Base-by-base conservation (phyloP, 2,113 vertebrate genomes). In the Gnathonemus longibarbis region DNA sequence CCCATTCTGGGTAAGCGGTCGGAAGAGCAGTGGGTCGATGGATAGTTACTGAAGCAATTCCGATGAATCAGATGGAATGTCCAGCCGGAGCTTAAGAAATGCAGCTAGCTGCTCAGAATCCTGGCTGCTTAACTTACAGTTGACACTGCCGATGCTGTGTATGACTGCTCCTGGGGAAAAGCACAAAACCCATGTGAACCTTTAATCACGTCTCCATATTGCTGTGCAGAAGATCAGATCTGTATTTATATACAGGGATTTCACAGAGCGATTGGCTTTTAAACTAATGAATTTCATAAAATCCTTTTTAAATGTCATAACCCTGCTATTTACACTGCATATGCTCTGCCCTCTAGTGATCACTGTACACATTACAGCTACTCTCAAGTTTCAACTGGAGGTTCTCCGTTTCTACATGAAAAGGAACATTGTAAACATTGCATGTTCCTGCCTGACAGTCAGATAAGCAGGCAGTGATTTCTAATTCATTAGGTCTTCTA, bases 291-390 rank as follows among this genome's bases (percentile, higher is more conserved):
- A 77, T 77, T 77, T 39, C 31, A 77, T 77, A 17, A 39, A 39
- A 77, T 77, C 13, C 15, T 39, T 77, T 39, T 17, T 39, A 27
- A 66, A 66, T 77, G 70, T 35, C 31, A 6, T 77, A 39, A 77
- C 31, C 31, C 31, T 74, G 31, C 31, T 77, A 39, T 35, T 89
- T 77, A 50, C 7, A n/a, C 88, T 70, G 42, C 66, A 88, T 39
- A 50, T 35, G 19, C 45, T 89, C 46, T 80, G 88, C 62, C 88
- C 88, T 77, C 88, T 89, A 31, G 62, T 89, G 88, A 31, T 21
- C 39, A 31, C 62, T 27, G 70, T 50, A 15, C 24, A 31, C 46
- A 74, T 46, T 35, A 17, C 62, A 49, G 7, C 35, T 46, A 11
- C 87, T 46, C 17, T 19, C 66, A 80, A 2, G 35, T 9, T 3